These are phyloP conservation scores for Momotus momota DNA, from an alignment of 2,797 vertebrate species.

Conservation along the genomic window DNA sequence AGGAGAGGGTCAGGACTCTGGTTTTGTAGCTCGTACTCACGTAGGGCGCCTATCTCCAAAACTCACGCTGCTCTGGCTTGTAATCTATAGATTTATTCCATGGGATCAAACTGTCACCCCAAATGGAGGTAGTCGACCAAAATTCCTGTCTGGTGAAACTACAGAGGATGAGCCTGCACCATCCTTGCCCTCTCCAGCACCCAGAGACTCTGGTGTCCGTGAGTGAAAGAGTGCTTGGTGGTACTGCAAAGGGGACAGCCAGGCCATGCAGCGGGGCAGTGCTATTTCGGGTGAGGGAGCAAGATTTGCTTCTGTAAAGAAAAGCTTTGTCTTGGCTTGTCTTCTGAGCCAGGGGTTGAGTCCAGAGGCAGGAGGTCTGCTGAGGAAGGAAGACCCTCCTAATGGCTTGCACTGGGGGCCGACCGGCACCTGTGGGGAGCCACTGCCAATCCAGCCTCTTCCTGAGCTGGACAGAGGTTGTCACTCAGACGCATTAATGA, in stretches of 20 bases:
- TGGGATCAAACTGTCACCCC: not conserved
- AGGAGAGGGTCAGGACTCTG: constrained; percentile 69
- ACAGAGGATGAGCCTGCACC: not conserved
- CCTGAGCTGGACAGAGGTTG: not conserved
- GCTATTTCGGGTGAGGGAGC: not conserved
- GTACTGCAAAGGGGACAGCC: not conserved
- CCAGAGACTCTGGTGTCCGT: not conserved
- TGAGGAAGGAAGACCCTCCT: not conserved
- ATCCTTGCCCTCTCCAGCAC: not conserved
- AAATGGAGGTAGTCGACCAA: not conserved
- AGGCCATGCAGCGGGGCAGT: fast-evolving
- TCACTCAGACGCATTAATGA: not conserved
- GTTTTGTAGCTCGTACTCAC: not conserved
- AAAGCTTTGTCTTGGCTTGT: not conserved
- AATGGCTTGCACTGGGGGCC: not conserved
- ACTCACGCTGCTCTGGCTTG: not conserved
- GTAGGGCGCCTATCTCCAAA: not conserved
- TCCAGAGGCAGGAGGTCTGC: not conserved
- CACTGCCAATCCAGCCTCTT: not conserved
- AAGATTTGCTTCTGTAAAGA: not conserved
- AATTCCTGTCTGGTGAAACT: not conserved
- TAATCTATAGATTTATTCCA: not conserved
- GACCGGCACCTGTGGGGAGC: not conserved
- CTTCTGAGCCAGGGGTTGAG: not conserved
- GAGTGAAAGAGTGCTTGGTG: not conserved